Evolutionary conservation across 1,140 invertebrate genomes (phyloP), one percentile per base, ranked within the genome.

Genomic region (Pygmarrhopalites habei): DNA sequence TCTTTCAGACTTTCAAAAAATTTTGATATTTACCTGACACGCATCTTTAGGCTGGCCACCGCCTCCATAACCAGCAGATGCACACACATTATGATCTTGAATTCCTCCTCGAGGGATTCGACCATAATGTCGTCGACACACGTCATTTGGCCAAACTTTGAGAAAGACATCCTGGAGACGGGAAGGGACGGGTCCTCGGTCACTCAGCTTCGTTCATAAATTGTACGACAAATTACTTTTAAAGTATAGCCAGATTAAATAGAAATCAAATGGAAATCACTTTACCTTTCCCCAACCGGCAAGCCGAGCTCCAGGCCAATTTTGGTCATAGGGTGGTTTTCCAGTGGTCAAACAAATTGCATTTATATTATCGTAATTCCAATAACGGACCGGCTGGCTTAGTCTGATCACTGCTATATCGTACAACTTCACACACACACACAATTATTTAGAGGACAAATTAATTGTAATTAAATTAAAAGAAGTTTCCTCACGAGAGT

Each of bases 11-110:
- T 41, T 39, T 53, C 14, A 30, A 53, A 30, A 53, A 28, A 4
- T 53, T 30, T 5, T n/a, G 19, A 19, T 28, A 39, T 32, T 47
- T 49, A 60, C 58, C 46, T 51, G 49, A 46, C 60, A 62, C n/a
- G 60, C 60, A 25, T 62, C 60, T n/a, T n/a, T n/a, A n/a, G n/a
- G n/a, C n/a, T n/a, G n/a, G n/a, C n/a, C n/a, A 10, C 5, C 26
- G 26, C 52, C 15, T 29, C 44, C 17, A 17, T 26, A 15, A 28
- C 57, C 60, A 4, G 21, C 21, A n/a, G n/a, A n/a, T 5, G 60
- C 60, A 29, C 60, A 59, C 10, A 62, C 47, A 39, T 61, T 19
- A 39, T 56, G 29, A 25, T 56, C 51, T 10, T 21, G 5, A 26
- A 28, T 28, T 7, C 51, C 51, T 32, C 25, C 26, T 19, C 26